Conservation (phyloP, 1,140 invertebrate species). For the Globodera ellingtonae region DNA sequence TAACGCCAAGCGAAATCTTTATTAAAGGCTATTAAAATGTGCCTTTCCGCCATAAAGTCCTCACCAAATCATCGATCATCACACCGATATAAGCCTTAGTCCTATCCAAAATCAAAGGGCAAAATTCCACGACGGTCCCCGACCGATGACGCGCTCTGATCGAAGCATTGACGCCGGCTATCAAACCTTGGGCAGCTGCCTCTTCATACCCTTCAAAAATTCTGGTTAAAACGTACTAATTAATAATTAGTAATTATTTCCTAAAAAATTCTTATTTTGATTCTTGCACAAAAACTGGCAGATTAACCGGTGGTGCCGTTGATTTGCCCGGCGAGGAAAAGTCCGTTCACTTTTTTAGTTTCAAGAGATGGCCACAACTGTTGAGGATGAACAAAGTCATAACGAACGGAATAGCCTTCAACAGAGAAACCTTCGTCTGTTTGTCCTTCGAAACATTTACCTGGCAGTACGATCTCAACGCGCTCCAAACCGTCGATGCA, state of each 20-base stretch:
- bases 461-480: slow-evolving; percentile 71
- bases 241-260: background rate
- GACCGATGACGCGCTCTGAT: slow-evolving; percentile 12
- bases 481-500: slow-evolving; percentile 79
- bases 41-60: background rate
- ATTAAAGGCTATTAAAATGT: background rate
- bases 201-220: slow-evolving; percentile 80
- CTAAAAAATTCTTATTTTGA: background rate
- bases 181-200: slow-evolving; percentile 85
- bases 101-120: slow-evolving; percentile 72
- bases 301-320: slow-evolving; percentile 80
- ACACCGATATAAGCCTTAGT: slow-evolving; percentile 82
- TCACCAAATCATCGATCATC: slow-evolving; percentile 80
- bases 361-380: slow-evolving; percentile 80
- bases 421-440: background rate
- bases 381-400: slow-evolving; percentile 86
- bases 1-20: slow-evolving; percentile 77
- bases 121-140: slow-evolving; percentile 56
- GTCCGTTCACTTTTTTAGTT: slow-evolving; percentile 75
- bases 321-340: slow-evolving; percentile 90
- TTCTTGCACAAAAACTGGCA: too few relatives aligned
- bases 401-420: slow-evolving; percentile 83
- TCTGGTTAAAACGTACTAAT: slow-evolving; percentile 9
- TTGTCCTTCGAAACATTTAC: background rate
- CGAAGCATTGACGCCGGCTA: slow-evolving; percentile 72